Conservation (phyloP, 2,888 invertebrate species). For the Erebia palarica region DNA sequence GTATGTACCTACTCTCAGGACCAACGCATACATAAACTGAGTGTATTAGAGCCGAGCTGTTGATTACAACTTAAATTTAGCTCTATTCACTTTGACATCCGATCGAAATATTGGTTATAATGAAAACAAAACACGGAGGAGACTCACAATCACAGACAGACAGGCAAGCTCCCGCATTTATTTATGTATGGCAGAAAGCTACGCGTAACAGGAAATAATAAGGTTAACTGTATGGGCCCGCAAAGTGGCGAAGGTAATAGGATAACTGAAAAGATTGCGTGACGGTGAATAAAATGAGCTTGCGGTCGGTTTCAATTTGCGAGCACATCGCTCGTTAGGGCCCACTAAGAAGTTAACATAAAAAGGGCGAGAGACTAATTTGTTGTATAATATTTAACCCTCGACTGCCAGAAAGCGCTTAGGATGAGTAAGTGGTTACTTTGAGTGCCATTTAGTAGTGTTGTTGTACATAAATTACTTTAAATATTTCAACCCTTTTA, state of each 20-base stretch:
- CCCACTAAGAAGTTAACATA: conserved; percentile 49
- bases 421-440: conserved; percentile 27
- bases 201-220: conserved; percentile 46
- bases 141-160: too few species aligned
- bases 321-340: conserved; percentile 62
- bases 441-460: conserved; percentile 22
- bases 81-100: too few species aligned
- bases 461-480: conserved; percentile 17
- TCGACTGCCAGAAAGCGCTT: conserved; percentile 29
- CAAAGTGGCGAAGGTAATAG: conserved; percentile 42
- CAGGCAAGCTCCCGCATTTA: too few species aligned
- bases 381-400: conserved; percentile 34
- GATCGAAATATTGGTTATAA: too few species aligned
- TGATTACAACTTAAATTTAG: too few species aligned
- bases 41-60: too few species aligned
- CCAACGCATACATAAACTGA: too few species aligned
- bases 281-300: conserved; percentile 65
- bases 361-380: conserved; percentile 55
- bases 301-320: conserved; percentile 72
- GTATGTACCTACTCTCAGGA: too few species aligned
- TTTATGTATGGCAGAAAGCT: not conserved
- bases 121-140: too few species aligned
- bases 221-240: conserved; percentile 45
- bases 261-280: conserved; percentile 56
- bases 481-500: conserved; percentile 6